phyloP scores from a whole-genome alignment of 2,888 invertebrate species.

The Rhagonycha lutea region DNA sequence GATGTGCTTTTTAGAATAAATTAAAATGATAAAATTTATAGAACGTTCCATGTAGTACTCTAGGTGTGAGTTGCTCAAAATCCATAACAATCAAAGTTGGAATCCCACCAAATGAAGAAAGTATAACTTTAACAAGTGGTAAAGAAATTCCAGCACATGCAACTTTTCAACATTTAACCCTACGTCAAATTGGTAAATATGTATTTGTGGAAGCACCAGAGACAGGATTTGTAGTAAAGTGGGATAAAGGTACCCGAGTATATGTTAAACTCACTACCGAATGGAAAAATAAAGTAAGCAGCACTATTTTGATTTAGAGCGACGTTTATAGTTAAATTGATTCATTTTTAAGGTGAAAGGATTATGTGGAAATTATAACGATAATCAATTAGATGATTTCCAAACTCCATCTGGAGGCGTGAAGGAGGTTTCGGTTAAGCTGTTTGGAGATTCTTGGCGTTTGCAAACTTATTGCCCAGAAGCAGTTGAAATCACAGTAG shows the following conservation, averaged over 20 bases:
- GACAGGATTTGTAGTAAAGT: slow-evolving; percentile 77
- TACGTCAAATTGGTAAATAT: slow-evolving; percentile 73
- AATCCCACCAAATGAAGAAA: slow-evolving; percentile 62
- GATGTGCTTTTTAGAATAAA: not conserved
- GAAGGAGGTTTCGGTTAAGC: slow-evolving; percentile 72
- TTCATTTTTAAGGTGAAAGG: slow-evolving; percentile 60
- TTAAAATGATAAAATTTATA: slow-evolving; percentile 46
- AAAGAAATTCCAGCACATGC: slow-evolving; percentile 60
- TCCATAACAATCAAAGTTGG: slow-evolving; percentile 73
- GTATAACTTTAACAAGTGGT: slow-evolving; percentile 65
- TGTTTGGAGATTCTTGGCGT: slow-evolving; percentile 91
- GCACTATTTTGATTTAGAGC: not conserved
- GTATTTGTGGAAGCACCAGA: slow-evolving; percentile 78
- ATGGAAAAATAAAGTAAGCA: slow-evolving; percentile 74
- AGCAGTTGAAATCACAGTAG: slow-evolving; percentile 61
- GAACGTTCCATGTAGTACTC: slow-evolving; percentile 85
- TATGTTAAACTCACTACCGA: slow-evolving; percentile 77
- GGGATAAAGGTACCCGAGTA: slow-evolving; percentile 84
- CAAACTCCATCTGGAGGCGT: slow-evolving; percentile 80
- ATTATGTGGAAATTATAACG: slow-evolving; percentile 90
- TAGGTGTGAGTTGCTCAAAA: slow-evolving; percentile 87
- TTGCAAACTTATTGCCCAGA: slow-evolving; percentile 75
- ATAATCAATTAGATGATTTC: slow-evolving; percentile 83
- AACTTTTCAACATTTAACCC: slow-evolving; percentile 62
- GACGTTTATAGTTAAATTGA: not conserved